Conservation (phyloP, 2,113 vertebrate genomes). For the Gallinago media region DNA sequence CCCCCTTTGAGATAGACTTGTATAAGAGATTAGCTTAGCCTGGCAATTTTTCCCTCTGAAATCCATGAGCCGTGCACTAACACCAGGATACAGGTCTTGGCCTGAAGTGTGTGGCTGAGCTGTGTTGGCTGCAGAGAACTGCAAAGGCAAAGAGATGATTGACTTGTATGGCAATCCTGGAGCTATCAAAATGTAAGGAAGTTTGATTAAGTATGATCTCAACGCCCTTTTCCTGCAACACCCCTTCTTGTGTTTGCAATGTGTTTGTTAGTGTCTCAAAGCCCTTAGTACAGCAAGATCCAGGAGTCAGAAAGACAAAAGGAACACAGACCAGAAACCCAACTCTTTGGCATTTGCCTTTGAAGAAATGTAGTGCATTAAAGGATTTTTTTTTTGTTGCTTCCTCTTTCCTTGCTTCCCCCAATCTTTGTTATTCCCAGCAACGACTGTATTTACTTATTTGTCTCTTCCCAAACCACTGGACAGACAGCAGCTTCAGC, state of each 20-base stretch:
- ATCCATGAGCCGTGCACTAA: background rate
- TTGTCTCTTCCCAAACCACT: slow-evolving; percentile 15
- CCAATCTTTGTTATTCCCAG: slow-evolving; percentile 28
- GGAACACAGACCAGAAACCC: slow-evolving; percentile 8
- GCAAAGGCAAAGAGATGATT: background rate
- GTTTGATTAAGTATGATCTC: slow-evolving; percentile 56
- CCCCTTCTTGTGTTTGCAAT: slow-evolving; percentile 34
- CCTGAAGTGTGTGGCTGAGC: background rate
- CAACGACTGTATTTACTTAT: background rate
- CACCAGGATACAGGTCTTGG: background rate
- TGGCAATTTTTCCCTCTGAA: background rate
- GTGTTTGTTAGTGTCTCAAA: slow-evolving; percentile 49
- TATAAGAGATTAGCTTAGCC: background rate
- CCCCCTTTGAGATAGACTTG: background rate
- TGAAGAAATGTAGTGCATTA: background rate
- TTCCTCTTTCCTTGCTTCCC: slow-evolving; percentile 37
- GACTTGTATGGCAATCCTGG: background rate
- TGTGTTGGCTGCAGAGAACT: background rate
- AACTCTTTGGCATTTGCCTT: background rate
- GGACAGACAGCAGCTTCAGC: slow-evolving; percentile 20
- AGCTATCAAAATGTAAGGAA: slow-evolving; percentile 63
- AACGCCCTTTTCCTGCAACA: slow-evolving; percentile 63
- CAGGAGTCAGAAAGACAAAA: slow-evolving; percentile 18
- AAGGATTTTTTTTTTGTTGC: background rate
- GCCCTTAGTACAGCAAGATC: slow-evolving; percentile 50